Base-by-base conservation (phyloP, 2,797 vertebrate genomes). In the Monodelphis domestica region DNA sequence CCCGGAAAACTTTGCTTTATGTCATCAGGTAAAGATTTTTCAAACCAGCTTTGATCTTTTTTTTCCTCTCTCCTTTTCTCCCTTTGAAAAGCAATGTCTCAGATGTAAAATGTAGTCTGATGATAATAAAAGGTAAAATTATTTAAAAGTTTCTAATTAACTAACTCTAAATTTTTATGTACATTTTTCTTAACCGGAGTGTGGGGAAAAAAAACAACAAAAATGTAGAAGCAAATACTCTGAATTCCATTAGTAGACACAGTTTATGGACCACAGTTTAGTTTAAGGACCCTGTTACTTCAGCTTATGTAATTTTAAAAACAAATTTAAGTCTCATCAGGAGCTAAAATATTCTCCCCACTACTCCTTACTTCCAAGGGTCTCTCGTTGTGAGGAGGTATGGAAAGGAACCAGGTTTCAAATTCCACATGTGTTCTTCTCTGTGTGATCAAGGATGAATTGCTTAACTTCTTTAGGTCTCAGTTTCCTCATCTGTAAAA, bases 11-110 rank as follows among this genome's bases (percentile, higher is more conserved):
- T 45, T 56, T 95, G 53, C 92, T 97, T 0, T 0, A 50, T 91
- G 53, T 97, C 93, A 93, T 93, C n/a, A 52, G 56, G 50, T 94
- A 90, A 96, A 91, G 89, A 87, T 70, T 89, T 95, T 54, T 91
- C 53, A 93, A n/a, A 28, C 52, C 28, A 4, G 90, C 59, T 59
- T 92, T 55, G 88, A 45, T 7, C 92, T 94, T 33, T 92, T 12
- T 0, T 91, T 63, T 90, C 89, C 88, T 93, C 53, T 17, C 63
- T 21, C 63, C 63, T 29, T n/a, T 5, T 15, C n/a, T 78, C 7
- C 15, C 70, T 9, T 1, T 38, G 70, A 45, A 45, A 78, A 21
- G 38, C 91, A 84, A 88, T 33, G 87, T n/a, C 87, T 17, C 50
- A 88, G 52, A 88, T 88, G 52, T 15, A 53, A 88, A 53, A 88